phyloP scores from a whole-genome alignment of 1,140 invertebrate genomes.

The Zeugodacus cucurbitae region DNA sequence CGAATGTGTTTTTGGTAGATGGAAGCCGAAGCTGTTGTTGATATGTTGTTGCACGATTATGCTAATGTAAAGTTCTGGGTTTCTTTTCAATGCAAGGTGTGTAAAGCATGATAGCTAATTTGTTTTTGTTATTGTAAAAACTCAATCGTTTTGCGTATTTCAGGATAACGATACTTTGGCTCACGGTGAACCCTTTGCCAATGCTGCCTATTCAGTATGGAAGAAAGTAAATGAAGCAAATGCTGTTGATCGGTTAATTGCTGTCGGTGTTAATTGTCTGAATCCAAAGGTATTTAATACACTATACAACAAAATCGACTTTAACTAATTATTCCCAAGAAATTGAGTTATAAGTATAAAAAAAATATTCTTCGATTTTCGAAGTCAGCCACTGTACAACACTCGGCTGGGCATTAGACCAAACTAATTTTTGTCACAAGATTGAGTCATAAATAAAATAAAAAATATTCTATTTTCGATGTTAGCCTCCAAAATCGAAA shows the following conservation, averaged over 20 bases:
- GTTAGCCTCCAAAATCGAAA: too few relatives aligned
- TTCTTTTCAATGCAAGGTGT: conserved; percentile 66
- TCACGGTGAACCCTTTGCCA: conserved; percentile 79
- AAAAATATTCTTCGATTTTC: too few relatives aligned
- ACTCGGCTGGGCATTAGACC: too few relatives aligned
- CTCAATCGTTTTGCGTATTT: background rate
- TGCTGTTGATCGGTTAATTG: conserved; percentile 71
- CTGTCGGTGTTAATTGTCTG: conserved; percentile 91
- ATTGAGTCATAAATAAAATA: too few relatives aligned
- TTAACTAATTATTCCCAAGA: too few relatives aligned
- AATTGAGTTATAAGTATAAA: too few relatives aligned
- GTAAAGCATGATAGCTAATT: background rate
- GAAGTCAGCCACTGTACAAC: too few relatives aligned
- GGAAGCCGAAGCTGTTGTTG: conserved; percentile 84
- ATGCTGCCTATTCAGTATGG: conserved; percentile 65
- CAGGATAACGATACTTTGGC: conserved; percentile 75
- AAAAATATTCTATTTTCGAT: too few relatives aligned
- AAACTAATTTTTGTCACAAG: conserved; percentile 43
- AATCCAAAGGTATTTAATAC: conserved; percentile 66
- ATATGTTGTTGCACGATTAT: conserved; percentile 78
- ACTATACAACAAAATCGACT: background rate
- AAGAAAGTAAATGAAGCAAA: conserved; percentile 71
- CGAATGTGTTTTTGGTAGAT: conserved; percentile 53
- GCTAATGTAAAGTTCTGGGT: conserved; percentile 82
- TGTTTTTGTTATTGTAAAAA: background rate